Percentiles rank a stretch among this genome's conserved stretches.
phyloP scores from a whole-genome alignment of 1,140 invertebrate genomes.

The Saccostrea cuccullata region DNA sequence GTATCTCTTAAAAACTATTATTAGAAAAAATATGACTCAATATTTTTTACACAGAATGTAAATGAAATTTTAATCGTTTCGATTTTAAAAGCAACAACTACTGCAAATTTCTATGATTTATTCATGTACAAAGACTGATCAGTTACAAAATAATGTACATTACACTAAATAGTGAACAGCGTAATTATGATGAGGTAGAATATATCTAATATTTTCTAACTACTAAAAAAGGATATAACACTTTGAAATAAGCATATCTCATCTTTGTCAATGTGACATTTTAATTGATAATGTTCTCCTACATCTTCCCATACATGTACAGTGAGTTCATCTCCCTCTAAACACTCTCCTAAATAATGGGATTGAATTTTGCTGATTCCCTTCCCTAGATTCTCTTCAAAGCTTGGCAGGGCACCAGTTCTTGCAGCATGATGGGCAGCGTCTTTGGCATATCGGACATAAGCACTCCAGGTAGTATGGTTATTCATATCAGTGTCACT shows the following conservation, averaged over 20 bases:
- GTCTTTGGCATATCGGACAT: slow-evolving; percentile 52
- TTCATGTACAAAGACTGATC: no score
- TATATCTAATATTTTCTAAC: neutral
- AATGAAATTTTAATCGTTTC: no score
- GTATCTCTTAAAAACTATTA: no score
- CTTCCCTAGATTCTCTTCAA: slow-evolving; percentile 49
- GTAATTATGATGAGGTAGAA: no score
- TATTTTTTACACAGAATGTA: no score
- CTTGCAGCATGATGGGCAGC: slow-evolving; percentile 46
- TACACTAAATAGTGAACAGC: no score
- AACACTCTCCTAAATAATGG: slow-evolving; percentile 52
- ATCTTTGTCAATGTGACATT: slow-evolving; percentile 56
- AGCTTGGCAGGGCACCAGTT: slow-evolving; percentile 44
- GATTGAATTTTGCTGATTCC: slow-evolving; percentile 51
- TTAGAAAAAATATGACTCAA: no score
- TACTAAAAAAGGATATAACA: slow-evolving; percentile 47
- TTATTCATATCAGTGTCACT: slow-evolving; percentile 58
- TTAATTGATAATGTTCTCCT: slow-evolving; percentile 36
- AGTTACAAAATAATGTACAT: no score
- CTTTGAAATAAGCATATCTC: slow-evolving; percentile 59
- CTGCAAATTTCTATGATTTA: no score
- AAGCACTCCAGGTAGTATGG: slow-evolving; percentile 58
- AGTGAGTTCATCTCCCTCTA: slow-evolving; percentile 49
- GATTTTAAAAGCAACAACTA: no score
- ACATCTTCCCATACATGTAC: slow-evolving; percentile 49